These are phyloP conservation scores for Poecilia gillii DNA, from an alignment of 2,797 vertebrate species.

Conservation along the genomic window DNA sequence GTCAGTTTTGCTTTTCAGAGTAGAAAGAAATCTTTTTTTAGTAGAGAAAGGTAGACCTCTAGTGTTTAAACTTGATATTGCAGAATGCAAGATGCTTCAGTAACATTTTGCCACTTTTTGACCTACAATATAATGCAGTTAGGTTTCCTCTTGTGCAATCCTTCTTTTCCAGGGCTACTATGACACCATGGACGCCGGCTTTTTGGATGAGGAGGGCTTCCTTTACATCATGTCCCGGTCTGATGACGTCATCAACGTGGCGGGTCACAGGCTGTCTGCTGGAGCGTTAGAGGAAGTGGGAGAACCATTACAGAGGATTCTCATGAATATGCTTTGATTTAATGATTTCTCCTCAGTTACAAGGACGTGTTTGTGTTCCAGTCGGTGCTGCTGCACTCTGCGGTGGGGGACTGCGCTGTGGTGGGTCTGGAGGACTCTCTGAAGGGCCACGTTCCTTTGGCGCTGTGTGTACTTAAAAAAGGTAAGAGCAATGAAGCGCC, in stretches of 20 bases:
- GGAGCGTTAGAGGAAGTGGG: conserved; percentile 93
- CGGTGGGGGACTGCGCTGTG: conserved; percentile 93
- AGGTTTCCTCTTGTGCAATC: neutral
- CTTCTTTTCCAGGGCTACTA: conserved; percentile 86
- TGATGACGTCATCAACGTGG: conserved; percentile 97
- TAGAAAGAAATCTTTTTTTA: neutral
- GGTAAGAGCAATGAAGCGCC: conserved; percentile 76
- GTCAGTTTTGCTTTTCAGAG: neutral
- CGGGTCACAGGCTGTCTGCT: conserved; percentile 93
- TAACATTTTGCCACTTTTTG: neutral
- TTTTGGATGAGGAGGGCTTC: conserved; percentile 90
- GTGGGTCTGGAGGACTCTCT: conserved; percentile 91
- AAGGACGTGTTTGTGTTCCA: conserved; percentile 54
- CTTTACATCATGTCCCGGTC: conserved; percentile 93
- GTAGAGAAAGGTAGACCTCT: conserved; percentile 55
- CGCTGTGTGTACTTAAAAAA: conserved; percentile 88
- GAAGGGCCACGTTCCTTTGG: conserved; percentile 92
- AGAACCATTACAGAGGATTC: no score
- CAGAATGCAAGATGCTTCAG: neutral
- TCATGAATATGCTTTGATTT: no score
- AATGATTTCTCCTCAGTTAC: neutral
- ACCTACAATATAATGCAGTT: neutral
- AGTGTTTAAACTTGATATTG: conserved; percentile 37
- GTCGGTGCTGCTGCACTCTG: conserved; percentile 87
- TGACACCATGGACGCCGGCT: conserved; percentile 96